phyloP scores from a whole-genome alignment of 2,888 invertebrate genomes.

The Sesia apiformis region DNA sequence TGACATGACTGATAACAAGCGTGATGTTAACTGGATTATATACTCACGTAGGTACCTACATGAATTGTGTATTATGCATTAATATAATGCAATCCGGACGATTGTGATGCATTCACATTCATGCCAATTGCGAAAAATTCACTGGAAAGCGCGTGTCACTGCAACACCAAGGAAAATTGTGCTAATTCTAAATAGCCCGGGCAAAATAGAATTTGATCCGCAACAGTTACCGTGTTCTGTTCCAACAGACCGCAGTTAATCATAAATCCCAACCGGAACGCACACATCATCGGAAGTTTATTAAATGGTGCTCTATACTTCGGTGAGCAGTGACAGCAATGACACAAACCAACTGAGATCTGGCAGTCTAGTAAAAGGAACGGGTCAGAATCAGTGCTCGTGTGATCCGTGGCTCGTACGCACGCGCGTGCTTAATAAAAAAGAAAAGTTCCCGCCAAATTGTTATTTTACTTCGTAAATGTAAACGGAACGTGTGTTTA shows the following conservation, averaged over 20 bases:
- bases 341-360: conserved; percentile 30
- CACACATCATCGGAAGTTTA: conserved; percentile 59
- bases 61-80: too few species aligned
- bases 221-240: conserved; percentile 22
- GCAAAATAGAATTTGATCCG: conserved; percentile 11
- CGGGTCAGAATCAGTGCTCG: conserved; percentile 48
- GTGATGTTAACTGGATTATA: too few species aligned
- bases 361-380: conserved; percentile 52
- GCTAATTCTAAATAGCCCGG: not conserved
- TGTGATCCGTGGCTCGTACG: conserved; percentile 41
- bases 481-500: conserved; percentile 2
- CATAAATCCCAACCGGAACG: conserved; percentile 46
- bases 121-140: not conserved
- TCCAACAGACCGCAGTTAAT: conserved; percentile 13
- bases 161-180: not conserved
- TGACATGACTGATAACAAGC: too few species aligned
- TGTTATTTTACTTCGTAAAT: conserved; percentile 9
- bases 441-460: conserved; percentile 14
- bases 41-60: too few species aligned
- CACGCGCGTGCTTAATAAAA: conserved; percentile 25
- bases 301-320: conserved; percentile 15
- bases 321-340: conserved; percentile 30
- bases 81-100: too few species aligned
- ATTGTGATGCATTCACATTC: too few species aligned
- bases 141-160: too few species aligned